phyloP scores from a whole-genome alignment of 2,888 invertebrate genomes.

The Ectemnius continuus region DNA sequence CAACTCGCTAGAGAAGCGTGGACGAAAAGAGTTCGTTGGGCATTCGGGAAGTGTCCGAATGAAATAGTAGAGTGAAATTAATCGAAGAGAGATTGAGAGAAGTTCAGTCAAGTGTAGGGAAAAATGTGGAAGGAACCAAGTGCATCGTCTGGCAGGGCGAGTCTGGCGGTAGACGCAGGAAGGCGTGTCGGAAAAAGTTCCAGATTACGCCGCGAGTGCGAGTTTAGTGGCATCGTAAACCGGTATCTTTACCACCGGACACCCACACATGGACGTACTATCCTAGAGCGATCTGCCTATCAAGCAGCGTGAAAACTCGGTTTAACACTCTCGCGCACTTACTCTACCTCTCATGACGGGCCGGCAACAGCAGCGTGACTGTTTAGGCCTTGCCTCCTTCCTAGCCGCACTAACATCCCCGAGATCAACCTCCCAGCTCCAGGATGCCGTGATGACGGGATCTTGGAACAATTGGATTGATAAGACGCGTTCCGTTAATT shows the following conservation, averaged over 20 bases:
- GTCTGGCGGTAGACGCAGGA: slow-evolving; percentile 41
- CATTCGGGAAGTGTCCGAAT: too few relatives aligned
- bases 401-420: slow-evolving; percentile 21
- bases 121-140: slow-evolving; percentile 45
- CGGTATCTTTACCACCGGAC: slow-evolving; percentile 74
- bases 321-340: slow-evolving; percentile 63
- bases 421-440: background rate
- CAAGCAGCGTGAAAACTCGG: slow-evolving; percentile 71
- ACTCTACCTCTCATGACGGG: slow-evolving; percentile 53
- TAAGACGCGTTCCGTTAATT: slow-evolving; percentile 32
- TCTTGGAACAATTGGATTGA: slow-evolving; percentile 31
- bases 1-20: background rate
- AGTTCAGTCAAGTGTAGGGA: slow-evolving; percentile 20
- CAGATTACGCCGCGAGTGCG: slow-evolving; percentile 73
- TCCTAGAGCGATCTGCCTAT: slow-evolving; percentile 76
- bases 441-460: background rate
- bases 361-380: slow-evolving; percentile 21
- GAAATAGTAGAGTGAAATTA: too few relatives aligned
- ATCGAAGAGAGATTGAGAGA: too few relatives aligned
- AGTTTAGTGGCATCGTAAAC: slow-evolving; percentile 77
- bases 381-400: slow-evolving; percentile 49
- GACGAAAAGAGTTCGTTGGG: too few relatives aligned
- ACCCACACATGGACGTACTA: slow-evolving; percentile 66
- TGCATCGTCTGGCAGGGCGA: slow-evolving; percentile 46
- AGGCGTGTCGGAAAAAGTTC: slow-evolving; percentile 66